Base-by-base conservation (phyloP, 2,797 vertebrate species). In the Sebastes itinus region DNA sequence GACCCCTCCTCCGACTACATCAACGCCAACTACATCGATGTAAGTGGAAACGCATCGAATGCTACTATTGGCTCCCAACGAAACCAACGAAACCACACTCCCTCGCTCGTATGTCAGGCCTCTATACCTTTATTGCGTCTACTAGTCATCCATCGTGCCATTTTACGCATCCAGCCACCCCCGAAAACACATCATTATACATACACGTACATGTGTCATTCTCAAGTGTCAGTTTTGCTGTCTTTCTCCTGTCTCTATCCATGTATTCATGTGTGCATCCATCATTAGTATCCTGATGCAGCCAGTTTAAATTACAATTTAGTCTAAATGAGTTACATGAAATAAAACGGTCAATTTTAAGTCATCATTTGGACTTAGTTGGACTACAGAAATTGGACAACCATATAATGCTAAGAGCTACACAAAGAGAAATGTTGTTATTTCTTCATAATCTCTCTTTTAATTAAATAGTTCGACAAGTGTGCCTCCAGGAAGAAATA, bases 21-120 rank as follows among this genome's bases (percentile, higher is more conserved):
- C 96, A 99, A 99, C 96, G 99, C 98, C 95, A 99, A 99, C 97
- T 99, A 99, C 94, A 99, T 99, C 95, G 99, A 99, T 95, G 99
- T 99, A 98, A 99, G 99, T 99, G 95, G 94, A 95, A 95, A 94
- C 92, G 93, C 94, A 92, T 91, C 93, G 95, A 94, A 95, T 93
- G 93, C 94, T 95, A 95, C 95, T 95, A 94, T 96, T 95, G 93
- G 94, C 94, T 95, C 94, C 92, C 94, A 95, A 94, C 94, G 95
- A 94, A 94, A 94, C 94, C 94, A 95, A 91, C 93, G 94, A 95
- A 95, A 94, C 93, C 94, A 95, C 93, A 93, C 90, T 92, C 94
- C 95, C 93, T 95, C 95, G 93, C 95, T 96, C 96, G 92, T 96
- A 95, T 96, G 95, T 97, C 95, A 98, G 96, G 96, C 94, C 95